Percentiles rank a stretch among this genome's conserved stretches.
phyloP scores from a whole-genome alignment of 2,888 invertebrate species.

The Hydrotaea diabolus region DNA sequence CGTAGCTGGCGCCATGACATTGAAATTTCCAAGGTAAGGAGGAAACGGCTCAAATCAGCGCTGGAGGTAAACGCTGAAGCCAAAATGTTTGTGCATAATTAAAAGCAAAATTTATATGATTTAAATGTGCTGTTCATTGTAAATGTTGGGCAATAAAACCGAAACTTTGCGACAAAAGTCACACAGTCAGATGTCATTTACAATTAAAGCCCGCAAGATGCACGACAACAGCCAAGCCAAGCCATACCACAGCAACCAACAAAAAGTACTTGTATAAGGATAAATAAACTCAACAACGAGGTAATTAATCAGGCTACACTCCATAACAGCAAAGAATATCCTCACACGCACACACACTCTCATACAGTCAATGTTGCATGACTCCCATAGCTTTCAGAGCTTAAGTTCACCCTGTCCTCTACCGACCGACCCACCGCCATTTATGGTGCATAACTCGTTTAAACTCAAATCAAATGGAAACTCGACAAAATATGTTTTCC shows the following conservation, averaged over 20 bases:
- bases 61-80: too few species aligned
- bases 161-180: constrained; percentile 17
- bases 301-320: constrained; percentile 57
- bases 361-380: too few species aligned
- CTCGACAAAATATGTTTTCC: constrained; percentile 16
- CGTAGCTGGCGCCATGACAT: too few species aligned
- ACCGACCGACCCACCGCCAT: neutral
- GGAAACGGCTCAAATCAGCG: too few species aligned
- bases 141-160: neutral
- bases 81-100: constrained; percentile 28
- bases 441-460: constrained; percentile 47
- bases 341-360: neutral
- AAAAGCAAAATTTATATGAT: constrained; percentile 53
- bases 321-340: constrained; percentile 19
- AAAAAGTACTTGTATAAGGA: constrained; percentile 5
- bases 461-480: constrained; percentile 50
- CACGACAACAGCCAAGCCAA: neutral
- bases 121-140: constrained; percentile 53
- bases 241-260: constrained; percentile 47
- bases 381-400: neutral
- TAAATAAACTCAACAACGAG: constrained; percentile 28
- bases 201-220: constrained; percentile 27
- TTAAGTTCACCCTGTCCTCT: too few species aligned
- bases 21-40: too few species aligned
- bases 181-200: neutral